phyloP scores from a whole-genome alignment of 2,888 invertebrate species.

The Drosophila lacicola region DNA sequence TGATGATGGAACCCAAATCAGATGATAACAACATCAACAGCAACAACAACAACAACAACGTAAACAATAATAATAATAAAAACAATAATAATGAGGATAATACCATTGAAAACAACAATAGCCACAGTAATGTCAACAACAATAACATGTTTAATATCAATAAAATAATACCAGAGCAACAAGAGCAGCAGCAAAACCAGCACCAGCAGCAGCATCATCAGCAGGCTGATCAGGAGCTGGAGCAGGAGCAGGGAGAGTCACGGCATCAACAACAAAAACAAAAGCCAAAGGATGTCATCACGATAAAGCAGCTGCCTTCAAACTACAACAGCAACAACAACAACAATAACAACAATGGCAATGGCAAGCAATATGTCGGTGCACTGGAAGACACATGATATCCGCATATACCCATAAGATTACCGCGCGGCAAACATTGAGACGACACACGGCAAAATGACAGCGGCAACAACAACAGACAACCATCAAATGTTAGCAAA shows the following conservation, averaged over 20 bases:
- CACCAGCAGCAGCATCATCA: slow-evolving; percentile 31
- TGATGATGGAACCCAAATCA: slow-evolving; percentile 79
- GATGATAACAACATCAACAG: slow-evolving; percentile 73
- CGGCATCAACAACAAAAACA: slow-evolving; percentile 48
- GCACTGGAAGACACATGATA: slow-evolving; percentile 73
- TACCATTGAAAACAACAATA: slow-evolving; percentile 47
- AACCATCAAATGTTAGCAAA: slow-evolving; percentile 35
- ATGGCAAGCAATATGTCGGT: slow-evolving; percentile 52
- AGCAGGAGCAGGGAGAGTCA: slow-evolving; percentile 38
- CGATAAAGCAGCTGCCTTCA: slow-evolving; percentile 76
- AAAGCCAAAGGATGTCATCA: slow-evolving; percentile 80
- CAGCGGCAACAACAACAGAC: slow-evolving; percentile 11
- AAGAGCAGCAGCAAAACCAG: slow-evolving; percentile 11
- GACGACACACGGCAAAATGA: slow-evolving; percentile 15
- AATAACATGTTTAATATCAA: slow-evolving; percentile 57
- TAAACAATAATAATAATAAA: slow-evolving; percentile 45
- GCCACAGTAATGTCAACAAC: slow-evolving; percentile 41
- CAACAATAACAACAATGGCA: slow-evolving; percentile 40
- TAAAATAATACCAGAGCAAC: slow-evolving; percentile 57
- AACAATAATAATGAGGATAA: slow-evolving; percentile 46
- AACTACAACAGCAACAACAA: slow-evolving; percentile 47
- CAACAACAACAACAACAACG: slow-evolving; percentile 53
- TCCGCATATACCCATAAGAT: slow-evolving; percentile 71
- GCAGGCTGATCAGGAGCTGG: slow-evolving; percentile 38
- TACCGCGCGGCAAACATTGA: slow-evolving; percentile 73